Evolutionary conservation across 92 coral and sea anemone genomes (phyloP).

Genomic region (Plumapathes pennacea): DNA sequence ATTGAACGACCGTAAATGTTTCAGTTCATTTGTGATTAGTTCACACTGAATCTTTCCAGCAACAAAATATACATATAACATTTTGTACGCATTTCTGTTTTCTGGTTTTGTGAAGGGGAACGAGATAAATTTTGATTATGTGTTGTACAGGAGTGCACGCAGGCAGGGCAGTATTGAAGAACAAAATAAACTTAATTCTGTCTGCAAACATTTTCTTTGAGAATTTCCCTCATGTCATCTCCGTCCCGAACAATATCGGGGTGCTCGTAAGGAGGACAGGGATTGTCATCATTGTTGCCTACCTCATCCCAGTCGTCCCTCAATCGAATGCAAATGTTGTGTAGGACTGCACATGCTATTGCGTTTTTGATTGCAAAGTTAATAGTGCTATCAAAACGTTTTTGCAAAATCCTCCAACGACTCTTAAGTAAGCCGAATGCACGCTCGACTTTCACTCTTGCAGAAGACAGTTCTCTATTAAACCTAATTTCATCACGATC

Average conservation of each 20-base stretch:
- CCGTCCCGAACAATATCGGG: slow-evolving; percentile 26
- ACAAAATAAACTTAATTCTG: too few species aligned
- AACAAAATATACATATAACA: too few species aligned
- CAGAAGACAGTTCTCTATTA: slow-evolving; percentile 39
- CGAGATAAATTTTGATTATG: too few species aligned
- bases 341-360: slow-evolving; percentile 42
- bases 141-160: too few species aligned
- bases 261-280: slow-evolving; percentile 4
- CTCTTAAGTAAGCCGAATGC: slow-evolving; percentile 33
- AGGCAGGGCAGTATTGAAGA: too few species aligned
- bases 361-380: slow-evolving; percentile 30
- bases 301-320: slow-evolving; percentile 31
- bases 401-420: slow-evolving; percentile 41
- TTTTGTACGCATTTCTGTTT: too few species aligned
- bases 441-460: slow-evolving; percentile 38
- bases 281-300: slow-evolving; percentile 9
- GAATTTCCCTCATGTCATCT: slow-evolving; percentile 38
- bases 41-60: too few species aligned
- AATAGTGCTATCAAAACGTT: slow-evolving; percentile 39
- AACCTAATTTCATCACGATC: slow-evolving; percentile 24
- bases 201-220: slow-evolving; percentile 9
- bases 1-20: too few species aligned
- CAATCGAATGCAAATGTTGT: slow-evolving; percentile 21
- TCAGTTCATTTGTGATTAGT: too few species aligned
- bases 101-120: too few species aligned